Evolutionary conservation across 2,113 vertebrate species (phyloP).

Genomic region (Gymnogyps californianus): DNA sequence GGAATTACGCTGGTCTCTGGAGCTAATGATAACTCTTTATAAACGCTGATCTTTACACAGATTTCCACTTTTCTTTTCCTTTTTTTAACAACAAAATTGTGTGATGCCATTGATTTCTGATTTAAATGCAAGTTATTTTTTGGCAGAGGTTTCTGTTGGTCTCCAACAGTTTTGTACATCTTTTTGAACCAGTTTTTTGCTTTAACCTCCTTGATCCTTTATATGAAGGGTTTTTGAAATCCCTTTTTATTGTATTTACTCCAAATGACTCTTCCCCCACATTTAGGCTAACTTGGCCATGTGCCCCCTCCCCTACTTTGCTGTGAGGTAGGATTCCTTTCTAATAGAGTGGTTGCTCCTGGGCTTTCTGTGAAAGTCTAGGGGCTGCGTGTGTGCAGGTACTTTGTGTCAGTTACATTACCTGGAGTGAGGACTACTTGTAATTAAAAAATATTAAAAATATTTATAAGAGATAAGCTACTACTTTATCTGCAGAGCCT

Average conservation of each 20-base stretch:
- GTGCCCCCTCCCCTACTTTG: constrained; percentile 67
- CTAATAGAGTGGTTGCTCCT: constrained; percentile 72
- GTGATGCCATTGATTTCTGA: constrained; percentile 56
- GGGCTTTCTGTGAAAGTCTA: constrained; percentile 97
- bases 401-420: constrained; percentile 69
- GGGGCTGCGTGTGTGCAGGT: constrained; percentile 70
- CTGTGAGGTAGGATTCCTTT: constrained; percentile 72
- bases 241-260: constrained; percentile 54
- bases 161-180: constrained; percentile 55
- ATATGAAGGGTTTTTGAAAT: constrained; percentile 30
- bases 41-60: constrained; percentile 68
- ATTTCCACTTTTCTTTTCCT: constrained; percentile 39
- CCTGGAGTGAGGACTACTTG: constrained; percentile 72
- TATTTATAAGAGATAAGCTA: constrained; percentile 76
- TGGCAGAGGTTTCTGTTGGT: constrained; percentile 19
- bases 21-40: constrained; percentile 79
- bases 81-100: constrained; percentile 58
- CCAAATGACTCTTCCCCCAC: constrained; percentile 14
- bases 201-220: constrained; percentile 53
- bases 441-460: constrained; percentile 71
- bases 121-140: constrained; percentile 49
- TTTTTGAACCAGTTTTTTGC: constrained; percentile 51
- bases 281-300: constrained; percentile 51
- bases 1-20: constrained; percentile 98
- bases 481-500: constrained; percentile 73